phyloP scores from a whole-genome alignment of 2,888 invertebrate genomes.

The Eupeodes luniger region DNA sequence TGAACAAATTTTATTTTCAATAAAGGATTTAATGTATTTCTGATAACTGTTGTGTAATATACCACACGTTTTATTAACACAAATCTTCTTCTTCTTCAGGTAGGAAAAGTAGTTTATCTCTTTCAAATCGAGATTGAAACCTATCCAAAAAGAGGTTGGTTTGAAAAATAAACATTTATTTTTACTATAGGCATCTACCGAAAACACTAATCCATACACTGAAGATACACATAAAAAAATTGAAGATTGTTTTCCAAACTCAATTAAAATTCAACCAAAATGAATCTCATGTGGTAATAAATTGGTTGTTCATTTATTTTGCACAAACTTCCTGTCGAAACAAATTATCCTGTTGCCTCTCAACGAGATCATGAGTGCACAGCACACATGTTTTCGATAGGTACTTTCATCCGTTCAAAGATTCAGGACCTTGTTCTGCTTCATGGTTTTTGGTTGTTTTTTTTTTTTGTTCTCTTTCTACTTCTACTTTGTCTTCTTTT shows the following conservation, averaged over 20 bases:
- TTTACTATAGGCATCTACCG: no score
- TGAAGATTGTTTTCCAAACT: not conserved
- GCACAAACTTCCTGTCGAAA: slow-evolving; percentile 58
- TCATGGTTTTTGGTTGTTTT: not conserved
- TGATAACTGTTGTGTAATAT: no score
- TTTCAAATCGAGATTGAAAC: no score
- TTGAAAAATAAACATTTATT: no score
- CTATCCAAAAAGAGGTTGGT: no score
- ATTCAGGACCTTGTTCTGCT: slow-evolving; percentile 46
- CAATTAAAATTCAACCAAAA: slow-evolving; percentile 45
- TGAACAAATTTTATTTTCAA: no score
- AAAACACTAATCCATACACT: no score
- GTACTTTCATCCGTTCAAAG: slow-evolving; percentile 12
- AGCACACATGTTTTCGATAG: slow-evolving; percentile 51
- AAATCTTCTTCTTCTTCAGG: no score
- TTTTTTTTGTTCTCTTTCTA: not conserved
- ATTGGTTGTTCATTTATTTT: slow-evolving; percentile 45
- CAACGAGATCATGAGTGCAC: slow-evolving; percentile 40
- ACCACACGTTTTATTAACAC: no score
- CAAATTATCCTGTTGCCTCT: slow-evolving; percentile 68
- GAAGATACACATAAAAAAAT: no score
- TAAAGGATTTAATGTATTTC: no score
- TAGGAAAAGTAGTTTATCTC: no score
- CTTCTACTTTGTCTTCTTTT: not conserved
- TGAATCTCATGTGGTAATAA: slow-evolving; percentile 10